phyloP scores from a whole-genome alignment of 2,888 invertebrate species.

The Drosophila neotestacea region DNA sequence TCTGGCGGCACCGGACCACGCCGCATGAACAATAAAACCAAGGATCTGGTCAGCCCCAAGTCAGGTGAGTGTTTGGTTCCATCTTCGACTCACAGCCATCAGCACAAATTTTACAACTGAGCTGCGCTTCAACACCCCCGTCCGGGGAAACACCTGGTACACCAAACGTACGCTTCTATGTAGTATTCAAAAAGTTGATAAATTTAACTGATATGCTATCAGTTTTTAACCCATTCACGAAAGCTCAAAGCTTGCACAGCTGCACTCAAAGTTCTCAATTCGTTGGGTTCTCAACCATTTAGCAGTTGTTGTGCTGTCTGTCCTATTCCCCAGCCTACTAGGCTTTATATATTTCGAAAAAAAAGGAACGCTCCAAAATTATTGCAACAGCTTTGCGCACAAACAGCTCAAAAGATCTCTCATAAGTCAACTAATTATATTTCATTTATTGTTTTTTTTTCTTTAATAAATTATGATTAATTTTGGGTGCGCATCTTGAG shows the following conservation, averaged over 20 bases:
- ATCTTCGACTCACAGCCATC: neutral
- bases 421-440: slow-evolving; percentile 29
- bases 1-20: slow-evolving; percentile 85
- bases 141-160: slow-evolving; percentile 38
- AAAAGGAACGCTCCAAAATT: slow-evolving; percentile 25
- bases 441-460: neutral
- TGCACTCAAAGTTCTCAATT: slow-evolving; percentile 50
- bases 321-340: slow-evolving; percentile 12
- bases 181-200: slow-evolving; percentile 24
- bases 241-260: slow-evolving; percentile 67
- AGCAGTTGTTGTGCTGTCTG: slow-evolving; percentile 57
- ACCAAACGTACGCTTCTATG: slow-evolving; percentile 51
- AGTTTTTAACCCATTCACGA: slow-evolving; percentile 46
- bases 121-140: slow-evolving; percentile 57
- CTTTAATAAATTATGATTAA: slow-evolving; percentile 9
- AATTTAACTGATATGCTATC: slow-evolving; percentile 25
- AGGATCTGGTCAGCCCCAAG: slow-evolving; percentile 85
- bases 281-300: slow-evolving; percentile 19
- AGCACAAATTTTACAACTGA: slow-evolving; percentile 38
- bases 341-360: slow-evolving; percentile 10
- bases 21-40: slow-evolving; percentile 85
- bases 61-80: slow-evolving; percentile 82
- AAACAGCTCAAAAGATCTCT: slow-evolving; percentile 24
- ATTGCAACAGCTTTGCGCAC: slow-evolving; percentile 43
- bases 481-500: slow-evolving; percentile 41